Evolutionary conservation across 2,797 vertebrate species (phyloP).

Genomic region (Sciurus vulgaris): DNA sequence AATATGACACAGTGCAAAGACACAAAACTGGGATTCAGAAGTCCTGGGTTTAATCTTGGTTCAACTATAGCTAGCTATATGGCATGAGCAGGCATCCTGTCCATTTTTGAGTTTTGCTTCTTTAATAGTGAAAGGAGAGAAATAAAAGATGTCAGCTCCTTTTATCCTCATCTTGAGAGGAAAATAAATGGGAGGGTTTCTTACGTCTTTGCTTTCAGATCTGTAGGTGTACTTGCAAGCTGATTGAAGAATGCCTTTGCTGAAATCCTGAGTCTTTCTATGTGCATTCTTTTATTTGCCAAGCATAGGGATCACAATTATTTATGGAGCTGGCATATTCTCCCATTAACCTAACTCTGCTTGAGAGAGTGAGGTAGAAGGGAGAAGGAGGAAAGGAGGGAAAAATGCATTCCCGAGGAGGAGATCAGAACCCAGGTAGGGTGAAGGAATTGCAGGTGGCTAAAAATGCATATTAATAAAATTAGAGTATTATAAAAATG

Average conservation of each 20-base stretch:
- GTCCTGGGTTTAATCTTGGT: constrained; percentile 14
- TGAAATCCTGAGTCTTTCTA: not conserved
- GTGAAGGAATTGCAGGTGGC: not conserved
- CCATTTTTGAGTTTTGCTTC: constrained; percentile 13
- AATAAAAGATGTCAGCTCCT: not conserved
- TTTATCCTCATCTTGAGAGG: not conserved
- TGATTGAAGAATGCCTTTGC: not conserved
- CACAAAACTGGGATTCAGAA: not conserved
- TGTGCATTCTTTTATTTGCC: not conserved
- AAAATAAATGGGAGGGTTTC: not conserved
- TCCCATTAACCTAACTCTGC: not conserved
- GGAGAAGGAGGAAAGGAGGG: not conserved
- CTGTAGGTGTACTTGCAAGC: not conserved
- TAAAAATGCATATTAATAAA: not conserved
- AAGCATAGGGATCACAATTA: not conserved
- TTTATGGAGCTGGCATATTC: not conserved
- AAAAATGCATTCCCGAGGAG: not conserved
- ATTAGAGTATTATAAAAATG: not conserved
- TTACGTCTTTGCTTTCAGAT: not conserved
- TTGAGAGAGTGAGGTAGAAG: not conserved
- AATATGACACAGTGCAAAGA: not conserved
- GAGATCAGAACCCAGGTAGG: not conserved
- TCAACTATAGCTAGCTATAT: not conserved
- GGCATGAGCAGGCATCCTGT: not conserved
- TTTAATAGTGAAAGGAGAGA: not conserved